These are phyloP conservation scores for Petrocephalus microphthalmus DNA, from an alignment of 2,113 vertebrate species.

Conservation along the genomic window DNA sequence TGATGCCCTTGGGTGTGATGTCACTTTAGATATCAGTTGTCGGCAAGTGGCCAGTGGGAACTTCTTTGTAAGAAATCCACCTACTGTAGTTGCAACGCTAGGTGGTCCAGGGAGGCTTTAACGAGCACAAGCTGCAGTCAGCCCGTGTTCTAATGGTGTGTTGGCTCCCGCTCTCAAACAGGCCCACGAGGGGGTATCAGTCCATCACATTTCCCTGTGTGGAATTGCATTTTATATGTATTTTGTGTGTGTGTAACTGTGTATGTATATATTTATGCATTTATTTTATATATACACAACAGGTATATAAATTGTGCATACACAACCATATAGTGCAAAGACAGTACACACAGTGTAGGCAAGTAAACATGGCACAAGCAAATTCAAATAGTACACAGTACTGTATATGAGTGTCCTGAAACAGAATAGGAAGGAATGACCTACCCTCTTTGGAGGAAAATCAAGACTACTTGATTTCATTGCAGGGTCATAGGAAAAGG, in stretches of 20 bases:
- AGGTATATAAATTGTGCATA: not conserved
- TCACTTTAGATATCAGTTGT: not conserved
- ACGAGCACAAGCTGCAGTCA: not conserved
- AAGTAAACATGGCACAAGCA: not conserved
- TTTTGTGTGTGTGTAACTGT: not conserved
- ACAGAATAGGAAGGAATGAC: not conserved
- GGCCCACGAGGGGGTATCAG: not conserved
- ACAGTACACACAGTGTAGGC: not conserved
- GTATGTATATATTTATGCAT: too few species aligned
- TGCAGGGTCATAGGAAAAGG: not conserved
- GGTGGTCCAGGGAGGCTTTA: not conserved
- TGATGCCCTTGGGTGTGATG: not conserved
- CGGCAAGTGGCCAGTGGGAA: not conserved
- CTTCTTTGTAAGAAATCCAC: not conserved
- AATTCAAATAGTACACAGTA: not conserved
- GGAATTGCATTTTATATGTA: not conserved
- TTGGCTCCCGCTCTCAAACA: not conserved
- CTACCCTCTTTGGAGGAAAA: not conserved
- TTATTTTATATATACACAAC: not conserved
- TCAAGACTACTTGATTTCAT: not conserved
- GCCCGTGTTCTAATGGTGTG: not conserved
- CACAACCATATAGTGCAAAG: not conserved
- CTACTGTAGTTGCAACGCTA: not conserved
- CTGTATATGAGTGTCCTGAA: not conserved
- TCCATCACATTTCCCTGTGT: not conserved